Conservation (phyloP, 1,140 invertebrate species). For the Cataglyphis hispanica region DNA sequence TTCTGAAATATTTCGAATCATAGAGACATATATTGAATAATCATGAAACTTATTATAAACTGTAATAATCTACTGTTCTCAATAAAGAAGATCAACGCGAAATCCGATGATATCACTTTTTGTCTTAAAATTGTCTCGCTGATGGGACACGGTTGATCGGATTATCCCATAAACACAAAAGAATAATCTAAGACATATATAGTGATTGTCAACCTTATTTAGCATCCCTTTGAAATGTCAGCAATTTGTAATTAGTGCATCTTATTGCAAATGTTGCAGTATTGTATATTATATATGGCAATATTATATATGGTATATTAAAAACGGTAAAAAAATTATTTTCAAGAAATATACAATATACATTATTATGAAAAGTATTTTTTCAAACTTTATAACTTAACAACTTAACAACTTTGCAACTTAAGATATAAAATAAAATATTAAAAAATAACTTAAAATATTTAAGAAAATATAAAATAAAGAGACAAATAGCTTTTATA, state of each 20-base stretch:
- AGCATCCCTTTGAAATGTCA: slow-evolving; percentile 41
- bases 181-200: slow-evolving; percentile 19
- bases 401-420: too few species aligned
- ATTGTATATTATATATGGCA: background rate
- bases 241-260: background rate
- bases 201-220: slow-evolving; percentile 18
- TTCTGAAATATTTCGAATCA: background rate
- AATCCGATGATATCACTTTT: slow-evolving; percentile 14
- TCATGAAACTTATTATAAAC: slow-evolving; percentile 13
- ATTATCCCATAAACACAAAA: slow-evolving; percentile 54
- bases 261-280: background rate
- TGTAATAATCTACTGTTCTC: background rate
- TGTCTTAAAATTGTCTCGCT: background rate
- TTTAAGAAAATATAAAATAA: background rate
- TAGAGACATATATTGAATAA: background rate
- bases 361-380: background rate
- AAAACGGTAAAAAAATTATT: background rate
- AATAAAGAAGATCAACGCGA: slow-evolving; percentile 15
- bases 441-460: background rate
- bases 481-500: background rate
- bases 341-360: background rate
- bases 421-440: background rate
- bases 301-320: slow-evolving; percentile 27
- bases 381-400: background rate
- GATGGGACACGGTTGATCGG: slow-evolving; percentile 19